These are phyloP conservation scores for Phyto melanocephala DNA, from an alignment of 2,888 invertebrate genomes.

Conservation along the genomic window DNA sequence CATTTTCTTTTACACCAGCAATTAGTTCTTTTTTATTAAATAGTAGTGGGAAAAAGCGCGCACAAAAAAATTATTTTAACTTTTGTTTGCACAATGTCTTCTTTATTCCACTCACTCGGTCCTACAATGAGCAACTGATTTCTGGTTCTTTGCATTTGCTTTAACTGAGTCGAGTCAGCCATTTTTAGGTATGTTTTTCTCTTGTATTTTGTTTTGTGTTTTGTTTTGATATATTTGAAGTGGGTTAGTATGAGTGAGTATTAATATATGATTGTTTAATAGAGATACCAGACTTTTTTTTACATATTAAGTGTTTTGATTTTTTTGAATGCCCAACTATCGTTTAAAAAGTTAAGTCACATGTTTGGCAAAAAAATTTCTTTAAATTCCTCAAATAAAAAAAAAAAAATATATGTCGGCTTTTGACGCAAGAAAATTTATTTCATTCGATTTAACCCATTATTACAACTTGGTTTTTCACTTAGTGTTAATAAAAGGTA, in stretches of 20 bases:
- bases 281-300: conserved; percentile 4
- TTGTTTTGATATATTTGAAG: conserved; percentile 6
- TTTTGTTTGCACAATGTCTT: background rate
- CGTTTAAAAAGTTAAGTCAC: too few species aligned
- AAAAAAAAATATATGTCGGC: too few species aligned
- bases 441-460: too few species aligned
- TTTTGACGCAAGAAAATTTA: too few species aligned
- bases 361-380: too few species aligned
- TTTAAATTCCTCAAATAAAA: too few species aligned
- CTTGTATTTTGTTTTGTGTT: background rate
- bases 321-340: too few species aligned
- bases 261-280: too few species aligned
- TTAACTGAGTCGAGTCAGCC: conserved; percentile 64
- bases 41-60: conserved; percentile 33
- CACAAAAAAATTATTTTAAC: background rate
- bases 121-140: conserved; percentile 70
- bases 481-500: too few species aligned
- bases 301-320: too few species aligned
- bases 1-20: background rate
- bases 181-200: conserved; percentile 53
- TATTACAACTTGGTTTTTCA: too few species aligned
- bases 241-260: conserved; percentile 36
- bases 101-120: conserved; percentile 69
- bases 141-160: conserved; percentile 22
- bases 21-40: background rate